phyloP scores from a whole-genome alignment of 2,113 vertebrate genomes.

The Prinia subflava region DNA sequence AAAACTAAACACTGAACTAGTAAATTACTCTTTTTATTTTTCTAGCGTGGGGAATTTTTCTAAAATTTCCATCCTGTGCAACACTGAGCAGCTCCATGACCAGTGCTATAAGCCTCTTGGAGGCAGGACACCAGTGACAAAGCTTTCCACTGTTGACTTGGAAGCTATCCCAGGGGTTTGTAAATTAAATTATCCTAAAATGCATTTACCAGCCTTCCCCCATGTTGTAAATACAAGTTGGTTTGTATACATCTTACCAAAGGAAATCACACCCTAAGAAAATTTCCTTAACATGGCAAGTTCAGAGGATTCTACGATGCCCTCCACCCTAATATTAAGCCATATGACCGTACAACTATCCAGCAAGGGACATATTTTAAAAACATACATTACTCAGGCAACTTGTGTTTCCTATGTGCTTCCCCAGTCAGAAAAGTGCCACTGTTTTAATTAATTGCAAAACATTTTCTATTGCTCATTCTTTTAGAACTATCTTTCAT shows the following conservation, averaged over 20 bases:
- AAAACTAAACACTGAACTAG: neutral
- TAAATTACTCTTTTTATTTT: neutral
- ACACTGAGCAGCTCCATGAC: neutral
- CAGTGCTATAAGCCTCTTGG: neutral
- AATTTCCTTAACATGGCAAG: neutral
- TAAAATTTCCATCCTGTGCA: neutral
- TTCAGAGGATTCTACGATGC: neutral
- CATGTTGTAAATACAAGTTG: neutral
- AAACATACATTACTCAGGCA: neutral
- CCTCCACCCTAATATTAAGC: neutral
- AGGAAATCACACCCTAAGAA: neutral
- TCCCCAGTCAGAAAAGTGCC: neutral
- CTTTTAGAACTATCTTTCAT: neutral
- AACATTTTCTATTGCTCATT: neutral
- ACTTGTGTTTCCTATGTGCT: neutral
- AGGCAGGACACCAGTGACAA: neutral
- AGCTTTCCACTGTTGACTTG: neutral
- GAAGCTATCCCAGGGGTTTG: neutral
- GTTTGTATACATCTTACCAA: neutral
- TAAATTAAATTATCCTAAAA: neutral
- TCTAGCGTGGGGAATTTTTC: conserved; percentile 8
- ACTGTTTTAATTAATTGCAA: neutral
- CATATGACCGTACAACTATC: neutral
- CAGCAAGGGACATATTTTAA: neutral
- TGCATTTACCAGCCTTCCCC: neutral